phyloP scores from a whole-genome alignment of 2,797 vertebrate genomes.

The Poecilia wingei region DNA sequence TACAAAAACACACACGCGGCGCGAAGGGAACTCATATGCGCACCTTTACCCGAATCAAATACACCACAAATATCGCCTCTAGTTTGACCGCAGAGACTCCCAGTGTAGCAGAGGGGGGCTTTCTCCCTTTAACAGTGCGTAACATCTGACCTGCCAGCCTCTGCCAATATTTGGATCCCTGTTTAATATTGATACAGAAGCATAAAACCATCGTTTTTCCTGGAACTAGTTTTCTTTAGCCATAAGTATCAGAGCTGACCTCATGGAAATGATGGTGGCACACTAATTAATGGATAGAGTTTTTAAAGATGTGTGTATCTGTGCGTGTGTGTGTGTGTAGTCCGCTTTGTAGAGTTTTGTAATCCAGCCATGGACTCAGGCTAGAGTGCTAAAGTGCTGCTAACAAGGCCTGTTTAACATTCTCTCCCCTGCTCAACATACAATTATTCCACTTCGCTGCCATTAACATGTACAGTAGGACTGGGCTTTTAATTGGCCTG shows the following conservation, averaged over 20 bases:
- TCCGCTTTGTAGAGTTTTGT: slow-evolving; percentile 79
- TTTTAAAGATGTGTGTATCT: slow-evolving; percentile 51
- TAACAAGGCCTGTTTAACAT: slow-evolving; percentile 87
- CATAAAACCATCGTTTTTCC: slow-evolving; percentile 68
- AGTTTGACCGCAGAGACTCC: slow-evolving; percentile 41
- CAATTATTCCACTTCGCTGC: slow-evolving; percentile 83
- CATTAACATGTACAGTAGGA: slow-evolving; percentile 84
- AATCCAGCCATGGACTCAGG: slow-evolving; percentile 79
- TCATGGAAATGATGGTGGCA: slow-evolving; percentile 64
- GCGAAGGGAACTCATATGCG: slow-evolving; percentile 42
- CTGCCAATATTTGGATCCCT: slow-evolving; percentile 67
- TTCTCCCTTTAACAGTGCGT: slow-evolving; percentile 46
- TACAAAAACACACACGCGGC: slow-evolving; percentile 61
- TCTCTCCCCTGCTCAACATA: slow-evolving; percentile 84
- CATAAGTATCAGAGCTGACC: slow-evolving; percentile 68
- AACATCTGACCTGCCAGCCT: slow-evolving; percentile 60
- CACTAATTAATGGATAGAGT: slow-evolving; percentile 74
- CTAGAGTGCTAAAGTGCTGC: slow-evolving; percentile 84
- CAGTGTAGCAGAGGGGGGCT: slow-evolving; percentile 47
- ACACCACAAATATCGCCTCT: slow-evolving; percentile 51
- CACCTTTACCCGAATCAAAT: slow-evolving; percentile 48
- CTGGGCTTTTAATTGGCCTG: slow-evolving; percentile 83
- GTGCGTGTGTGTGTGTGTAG: slow-evolving; percentile 55
- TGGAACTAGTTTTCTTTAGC: slow-evolving; percentile 66
- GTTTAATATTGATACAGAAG: slow-evolving; percentile 68